A percentile compares a stretch with the other conserved stretches of the same genome.
These are phyloP conservation scores for Agrochola lychnidis DNA, from an alignment of 2,888 invertebrate species.

Conservation along the genomic window DNA sequence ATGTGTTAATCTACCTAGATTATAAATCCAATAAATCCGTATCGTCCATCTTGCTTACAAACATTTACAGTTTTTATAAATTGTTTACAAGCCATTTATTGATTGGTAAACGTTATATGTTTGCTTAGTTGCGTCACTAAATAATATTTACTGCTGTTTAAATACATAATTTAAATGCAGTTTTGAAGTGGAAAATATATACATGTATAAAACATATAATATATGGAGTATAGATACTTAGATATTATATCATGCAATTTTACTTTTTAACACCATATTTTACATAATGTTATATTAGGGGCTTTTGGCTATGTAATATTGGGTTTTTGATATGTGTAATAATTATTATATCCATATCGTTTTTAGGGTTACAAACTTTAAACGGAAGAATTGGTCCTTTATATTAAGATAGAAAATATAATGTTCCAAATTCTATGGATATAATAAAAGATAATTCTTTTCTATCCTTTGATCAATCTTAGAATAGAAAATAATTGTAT, in stretches of 20 bases:
- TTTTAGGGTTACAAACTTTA: background rate
- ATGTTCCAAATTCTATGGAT: background rate
- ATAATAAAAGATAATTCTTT: background rate
- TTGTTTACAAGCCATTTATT: conserved; percentile 33
- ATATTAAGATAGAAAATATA: background rate
- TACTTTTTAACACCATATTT: background rate
- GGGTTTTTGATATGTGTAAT: background rate
- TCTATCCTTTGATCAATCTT: background rate
- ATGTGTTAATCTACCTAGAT: background rate
- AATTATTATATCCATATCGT: background rate
- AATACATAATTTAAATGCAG: conserved; percentile 26
- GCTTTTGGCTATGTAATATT: background rate
- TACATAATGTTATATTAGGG: background rate
- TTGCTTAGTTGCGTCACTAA: conserved; percentile 16
- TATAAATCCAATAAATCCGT: conserved; percentile 7
- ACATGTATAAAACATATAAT: background rate
- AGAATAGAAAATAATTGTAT: background rate
- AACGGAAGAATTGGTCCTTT: background rate
- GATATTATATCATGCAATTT: background rate
- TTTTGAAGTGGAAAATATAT: conserved; percentile 15
- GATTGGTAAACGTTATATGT: conserved; percentile 29
- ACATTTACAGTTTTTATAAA: conserved; percentile 26
- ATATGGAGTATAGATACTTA: background rate
- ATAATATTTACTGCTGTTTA: conserved; percentile 38
- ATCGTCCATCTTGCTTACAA: background rate